Percentiles rank a stretch among this genome's conserved stretches.
Conservation (phyloP, 2,888 invertebrate species). For the Drosophila barbarae region DNA sequence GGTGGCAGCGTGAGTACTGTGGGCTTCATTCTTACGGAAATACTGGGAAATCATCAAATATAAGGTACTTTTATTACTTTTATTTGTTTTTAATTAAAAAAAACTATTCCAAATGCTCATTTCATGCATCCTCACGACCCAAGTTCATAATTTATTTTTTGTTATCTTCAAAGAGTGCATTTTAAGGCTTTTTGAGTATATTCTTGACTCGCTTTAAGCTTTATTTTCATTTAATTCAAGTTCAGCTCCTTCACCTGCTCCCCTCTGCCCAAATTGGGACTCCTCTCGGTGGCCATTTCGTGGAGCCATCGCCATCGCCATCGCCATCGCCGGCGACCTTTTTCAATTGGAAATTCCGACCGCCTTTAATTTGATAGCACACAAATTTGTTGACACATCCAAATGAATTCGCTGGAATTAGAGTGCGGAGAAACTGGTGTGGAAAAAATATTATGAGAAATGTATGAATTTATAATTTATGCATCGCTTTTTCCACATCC, state of each 20-base stretch:
- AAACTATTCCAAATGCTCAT: neutral
- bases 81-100: neutral
- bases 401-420: constrained; percentile 12
- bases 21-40: neutral
- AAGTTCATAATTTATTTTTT: neutral
- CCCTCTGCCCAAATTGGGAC: constrained; percentile 2
- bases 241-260: neutral
- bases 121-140: neutral
- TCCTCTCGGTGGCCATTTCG: neutral
- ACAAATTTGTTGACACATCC: constrained; percentile 26
- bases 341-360: constrained; percentile 6
- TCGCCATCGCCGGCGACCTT: neutral
- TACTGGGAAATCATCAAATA: neutral
- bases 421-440: constrained; percentile 9
- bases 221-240: neutral
- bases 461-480: constrained; percentile 29
- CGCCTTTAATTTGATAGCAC: constrained; percentile 29
- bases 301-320: neutral
- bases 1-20: neutral
- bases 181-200: neutral
- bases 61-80: no score
- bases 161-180: neutral
- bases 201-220: neutral
- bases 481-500: constrained; percentile 15
- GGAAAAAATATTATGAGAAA: constrained; percentile 22